phyloP scores from a whole-genome alignment of 2,113 vertebrate species.

The Aldabrachelys gigantea region DNA sequence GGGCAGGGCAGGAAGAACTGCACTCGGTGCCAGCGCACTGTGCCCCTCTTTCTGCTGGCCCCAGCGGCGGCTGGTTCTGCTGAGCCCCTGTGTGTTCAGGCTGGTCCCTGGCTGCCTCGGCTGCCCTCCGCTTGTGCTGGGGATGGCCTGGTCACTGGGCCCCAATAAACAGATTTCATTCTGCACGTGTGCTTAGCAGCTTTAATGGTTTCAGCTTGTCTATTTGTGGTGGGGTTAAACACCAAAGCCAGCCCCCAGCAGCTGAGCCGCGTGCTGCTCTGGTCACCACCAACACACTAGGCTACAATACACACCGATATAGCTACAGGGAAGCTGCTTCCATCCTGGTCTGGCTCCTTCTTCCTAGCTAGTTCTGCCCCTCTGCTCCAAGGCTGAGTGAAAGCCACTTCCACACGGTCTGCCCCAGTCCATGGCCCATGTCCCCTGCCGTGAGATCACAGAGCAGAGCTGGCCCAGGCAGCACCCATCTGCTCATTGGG shows the following conservation, averaged over 20 bases:
- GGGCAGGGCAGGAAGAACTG: neutral
- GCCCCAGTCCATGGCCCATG: neutral
- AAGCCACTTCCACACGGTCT: neutral
- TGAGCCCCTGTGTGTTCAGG: neutral
- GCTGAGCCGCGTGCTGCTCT: neutral
- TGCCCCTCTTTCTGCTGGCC: neutral
- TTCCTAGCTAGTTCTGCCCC: neutral
- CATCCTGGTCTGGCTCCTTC: constrained; percentile 15
- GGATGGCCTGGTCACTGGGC: neutral
- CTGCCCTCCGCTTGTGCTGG: neutral
- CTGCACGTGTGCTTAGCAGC: constrained; percentile 58
- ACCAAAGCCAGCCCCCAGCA: neutral
- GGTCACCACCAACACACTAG: neutral
- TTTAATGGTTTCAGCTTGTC: constrained; percentile 78
- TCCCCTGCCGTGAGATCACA: neutral
- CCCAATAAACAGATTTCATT: constrained; percentile 42
- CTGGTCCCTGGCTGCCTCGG: neutral
- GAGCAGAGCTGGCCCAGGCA: neutral
- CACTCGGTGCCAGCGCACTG: rapidly evolving
- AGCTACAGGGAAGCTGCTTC: neutral
- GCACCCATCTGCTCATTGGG: neutral
- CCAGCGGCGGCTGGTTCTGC: neutral
- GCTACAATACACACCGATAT: neutral
- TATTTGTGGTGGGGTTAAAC: constrained; percentile 76
- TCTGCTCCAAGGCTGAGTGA: neutral